Conservation (phyloP, 2,113 vertebrate genomes). For the Mesocricetus auratus region DNA sequence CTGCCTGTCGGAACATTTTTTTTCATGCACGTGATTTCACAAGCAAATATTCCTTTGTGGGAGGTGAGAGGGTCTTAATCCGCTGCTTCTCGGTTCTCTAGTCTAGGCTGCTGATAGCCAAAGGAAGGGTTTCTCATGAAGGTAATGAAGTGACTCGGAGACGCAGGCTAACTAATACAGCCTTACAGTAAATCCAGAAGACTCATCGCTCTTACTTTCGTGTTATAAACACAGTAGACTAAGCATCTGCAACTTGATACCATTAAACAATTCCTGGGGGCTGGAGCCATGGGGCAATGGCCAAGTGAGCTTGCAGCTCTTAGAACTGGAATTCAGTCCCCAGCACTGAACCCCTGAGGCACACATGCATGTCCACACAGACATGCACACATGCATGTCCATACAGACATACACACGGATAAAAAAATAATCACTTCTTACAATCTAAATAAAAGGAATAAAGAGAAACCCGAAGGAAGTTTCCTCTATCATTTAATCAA, state of each 20-base stretch:
- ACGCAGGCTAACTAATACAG: neutral
- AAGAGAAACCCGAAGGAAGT: neutral
- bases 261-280: neutral
- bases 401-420: neutral
- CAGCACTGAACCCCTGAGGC: neutral
- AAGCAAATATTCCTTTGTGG: neutral
- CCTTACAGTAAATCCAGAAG: neutral
- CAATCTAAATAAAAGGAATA: neutral
- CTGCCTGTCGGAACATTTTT: neutral
- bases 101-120: neutral
- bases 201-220: neutral
- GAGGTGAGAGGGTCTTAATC: neutral
- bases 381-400: neutral
- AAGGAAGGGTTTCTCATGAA: neutral
- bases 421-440: neutral
- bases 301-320: neutral
- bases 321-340: neutral
- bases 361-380: neutral
- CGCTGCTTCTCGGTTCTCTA: neutral
- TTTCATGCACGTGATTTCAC: conserved; percentile 57
- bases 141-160: neutral
- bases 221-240: conserved; percentile 11
- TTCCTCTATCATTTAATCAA: neutral
- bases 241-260: neutral
- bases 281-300: too few relatives aligned